A percentile compares a stretch with the other conserved stretches of the same genome.
Evolutionary conservation across 2,797 vertebrate species (phyloP).

Genomic region (Sardinella longiceps): DNA sequence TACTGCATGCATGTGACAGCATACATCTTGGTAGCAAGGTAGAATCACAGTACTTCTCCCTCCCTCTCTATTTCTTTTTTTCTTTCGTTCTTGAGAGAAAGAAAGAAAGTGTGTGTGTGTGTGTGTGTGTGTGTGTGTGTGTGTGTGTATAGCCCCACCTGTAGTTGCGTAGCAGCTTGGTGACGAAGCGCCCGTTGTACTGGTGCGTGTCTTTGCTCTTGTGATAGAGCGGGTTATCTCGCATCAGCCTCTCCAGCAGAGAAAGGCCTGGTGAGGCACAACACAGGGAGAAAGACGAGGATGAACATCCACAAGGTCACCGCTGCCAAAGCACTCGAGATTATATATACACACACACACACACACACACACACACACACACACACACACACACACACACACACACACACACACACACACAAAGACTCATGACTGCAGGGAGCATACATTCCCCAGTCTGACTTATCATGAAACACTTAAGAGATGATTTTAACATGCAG

Average conservation of each 20-base stretch:
- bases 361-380: neutral
- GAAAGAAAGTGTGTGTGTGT: conserved; percentile 21
- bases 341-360: neutral
- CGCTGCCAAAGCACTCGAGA: neutral
- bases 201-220: conserved; percentile 60
- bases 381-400: neutral
- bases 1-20: too few species aligned
- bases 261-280: conserved; percentile 77
- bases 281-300: too few species aligned
- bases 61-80: neutral
- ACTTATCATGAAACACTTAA: neutral
- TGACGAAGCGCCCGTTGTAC: conserved; percentile 83
- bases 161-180: conserved; percentile 92
- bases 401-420: neutral
- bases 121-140: neutral
- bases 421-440: neutral
- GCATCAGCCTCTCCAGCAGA: conserved; percentile 90
- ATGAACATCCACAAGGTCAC: conserved; percentile 15
- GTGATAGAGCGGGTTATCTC: conserved; percentile 80
- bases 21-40: too few species aligned
- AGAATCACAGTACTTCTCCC: too few species aligned
- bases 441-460: neutral
- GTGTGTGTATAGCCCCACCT: conserved; percentile 69
- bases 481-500: neutral
- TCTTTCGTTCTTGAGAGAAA: too few species aligned